These are phyloP conservation scores for Arrhamphus sclerolepis DNA, from an alignment of 2,797 vertebrate species.

Conservation along the genomic window DNA sequence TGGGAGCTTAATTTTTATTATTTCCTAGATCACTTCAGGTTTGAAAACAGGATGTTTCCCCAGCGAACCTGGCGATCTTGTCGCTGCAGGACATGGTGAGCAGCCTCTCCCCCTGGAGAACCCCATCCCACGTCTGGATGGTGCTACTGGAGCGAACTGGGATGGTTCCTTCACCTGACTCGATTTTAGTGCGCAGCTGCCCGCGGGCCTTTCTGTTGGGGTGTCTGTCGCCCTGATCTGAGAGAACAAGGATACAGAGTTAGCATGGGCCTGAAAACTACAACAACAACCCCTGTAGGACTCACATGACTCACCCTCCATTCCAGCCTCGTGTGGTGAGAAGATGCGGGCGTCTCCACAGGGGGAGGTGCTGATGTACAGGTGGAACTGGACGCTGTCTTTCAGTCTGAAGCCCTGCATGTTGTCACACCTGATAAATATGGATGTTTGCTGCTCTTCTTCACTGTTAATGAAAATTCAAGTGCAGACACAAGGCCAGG, in stretches of 20 bases:
- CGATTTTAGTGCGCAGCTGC: slow-evolving; percentile 93
- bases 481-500: not conserved
- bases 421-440: slow-evolving; percentile 86
- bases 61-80: slow-evolving; percentile 90
- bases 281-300: no score
- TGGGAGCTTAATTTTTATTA: no score
- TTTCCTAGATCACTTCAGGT: no score
- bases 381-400: slow-evolving; percentile 93
- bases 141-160: slow-evolving; percentile 88
- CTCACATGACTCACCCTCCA: slow-evolving; percentile 82
- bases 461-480: slow-evolving; percentile 78
- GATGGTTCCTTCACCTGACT: slow-evolving; percentile 95
- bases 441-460: slow-evolving; percentile 89
- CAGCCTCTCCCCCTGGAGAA: slow-evolving; percentile 90
- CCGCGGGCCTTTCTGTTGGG: slow-evolving; percentile 92
- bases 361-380: slow-evolving; percentile 96
- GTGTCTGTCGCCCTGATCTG: slow-evolving; percentile 91
- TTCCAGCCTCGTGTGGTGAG: slow-evolving; percentile 91
- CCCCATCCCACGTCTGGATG: slow-evolving; percentile 94
- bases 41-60: no score
- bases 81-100: slow-evolving; percentile 98
- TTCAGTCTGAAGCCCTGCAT: slow-evolving; percentile 86
- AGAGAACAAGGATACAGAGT: not conserved
- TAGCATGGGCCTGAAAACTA: no score
- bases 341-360: slow-evolving; percentile 96